phyloP scores from a whole-genome alignment of 2,797 vertebrate species.

The Lophius americanus region DNA sequence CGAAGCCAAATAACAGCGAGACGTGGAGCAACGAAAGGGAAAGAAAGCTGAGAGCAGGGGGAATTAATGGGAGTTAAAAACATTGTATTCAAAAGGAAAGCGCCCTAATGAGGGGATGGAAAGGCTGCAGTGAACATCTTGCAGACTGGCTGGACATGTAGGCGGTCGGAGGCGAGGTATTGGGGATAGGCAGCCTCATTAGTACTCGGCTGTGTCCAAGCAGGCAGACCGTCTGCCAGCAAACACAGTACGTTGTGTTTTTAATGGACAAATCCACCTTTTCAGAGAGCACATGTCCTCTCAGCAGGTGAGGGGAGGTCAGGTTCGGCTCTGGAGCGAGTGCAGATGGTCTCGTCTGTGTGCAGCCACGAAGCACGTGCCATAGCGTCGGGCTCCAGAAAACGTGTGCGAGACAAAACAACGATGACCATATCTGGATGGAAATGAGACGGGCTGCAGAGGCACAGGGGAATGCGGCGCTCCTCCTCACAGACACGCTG shows the following conservation, averaged over 20 bases:
- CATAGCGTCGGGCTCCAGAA: conserved; percentile 33
- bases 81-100: conserved; percentile 50
- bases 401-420: conserved; percentile 45
- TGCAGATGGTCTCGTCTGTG: conserved; percentile 64
- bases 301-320: conserved; percentile 53
- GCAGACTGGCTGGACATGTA: conserved; percentile 47
- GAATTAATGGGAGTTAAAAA: conserved; percentile 52
- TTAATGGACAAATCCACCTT: conserved; percentile 53
- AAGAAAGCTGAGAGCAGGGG: conserved; percentile 26
- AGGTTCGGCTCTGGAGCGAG: conserved; percentile 41
- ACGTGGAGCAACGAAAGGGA: conserved; percentile 29
- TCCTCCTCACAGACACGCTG: too few species aligned
- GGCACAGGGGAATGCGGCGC: too few species aligned
- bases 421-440: conserved; percentile 54
- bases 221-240: conserved; percentile 57
- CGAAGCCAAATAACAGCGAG: conserved; percentile 45
- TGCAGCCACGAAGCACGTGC: conserved; percentile 45
- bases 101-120: conserved; percentile 64
- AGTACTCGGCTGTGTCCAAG: conserved; percentile 68
- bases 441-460: conserved; percentile 55
- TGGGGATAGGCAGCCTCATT: conserved; percentile 73
- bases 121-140: conserved; percentile 58
- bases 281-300: conserved; percentile 65
- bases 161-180: conserved; percentile 39
- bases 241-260: conserved; percentile 32